Percentiles rank a stretch among this genome's conserved stretches.
These are phyloP conservation scores for Blera fallax DNA, from an alignment of 2,888 invertebrate species.

Conservation along the genomic window DNA sequence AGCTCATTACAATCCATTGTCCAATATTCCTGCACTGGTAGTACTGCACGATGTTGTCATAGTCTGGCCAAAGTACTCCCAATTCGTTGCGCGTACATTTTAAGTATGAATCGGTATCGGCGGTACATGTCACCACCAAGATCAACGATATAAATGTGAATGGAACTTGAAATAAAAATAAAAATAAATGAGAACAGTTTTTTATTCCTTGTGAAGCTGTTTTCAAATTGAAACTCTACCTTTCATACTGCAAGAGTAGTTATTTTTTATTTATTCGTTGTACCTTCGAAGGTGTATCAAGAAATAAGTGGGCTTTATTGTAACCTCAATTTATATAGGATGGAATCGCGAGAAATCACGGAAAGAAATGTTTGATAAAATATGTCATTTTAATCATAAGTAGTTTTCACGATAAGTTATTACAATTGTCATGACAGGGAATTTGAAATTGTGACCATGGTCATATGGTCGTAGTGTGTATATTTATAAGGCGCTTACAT, in stretches of 20 bases:
- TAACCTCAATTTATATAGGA: conserved; percentile 44
- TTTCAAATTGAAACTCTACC: too few species aligned
- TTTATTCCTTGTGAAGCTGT: neutral
- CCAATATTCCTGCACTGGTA: conserved; percentile 76
- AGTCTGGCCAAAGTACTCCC: conserved; percentile 80
- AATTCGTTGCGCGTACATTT: conserved; percentile 77
- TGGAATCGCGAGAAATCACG: conserved; percentile 12
- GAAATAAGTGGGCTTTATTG: conserved; percentile 49
- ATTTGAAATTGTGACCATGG: conserved; percentile 21
- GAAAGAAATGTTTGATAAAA: conserved; percentile 11
- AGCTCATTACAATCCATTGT: conserved; percentile 74
- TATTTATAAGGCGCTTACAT: too few species aligned
- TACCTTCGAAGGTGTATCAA: conserved; percentile 27
- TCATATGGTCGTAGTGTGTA: too few species aligned
- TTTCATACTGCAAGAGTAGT: conserved; percentile 74
- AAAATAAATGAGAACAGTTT: neutral
- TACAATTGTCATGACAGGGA: neutral
- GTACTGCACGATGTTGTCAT: conserved; percentile 78
- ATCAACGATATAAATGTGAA: conserved; percentile 75
- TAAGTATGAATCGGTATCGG: conserved; percentile 74
- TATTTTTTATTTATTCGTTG: conserved; percentile 26
- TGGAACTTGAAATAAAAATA: conserved; percentile 2
- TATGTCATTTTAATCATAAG: neutral
- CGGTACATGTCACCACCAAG: conserved; percentile 75
- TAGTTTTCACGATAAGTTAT: conserved; percentile 17